Percentiles rank a stretch among this genome's conserved stretches.
Evolutionary conservation across 2,888 invertebrate genomes (phyloP).

Genomic region (Dexiosoma caninum): DNA sequence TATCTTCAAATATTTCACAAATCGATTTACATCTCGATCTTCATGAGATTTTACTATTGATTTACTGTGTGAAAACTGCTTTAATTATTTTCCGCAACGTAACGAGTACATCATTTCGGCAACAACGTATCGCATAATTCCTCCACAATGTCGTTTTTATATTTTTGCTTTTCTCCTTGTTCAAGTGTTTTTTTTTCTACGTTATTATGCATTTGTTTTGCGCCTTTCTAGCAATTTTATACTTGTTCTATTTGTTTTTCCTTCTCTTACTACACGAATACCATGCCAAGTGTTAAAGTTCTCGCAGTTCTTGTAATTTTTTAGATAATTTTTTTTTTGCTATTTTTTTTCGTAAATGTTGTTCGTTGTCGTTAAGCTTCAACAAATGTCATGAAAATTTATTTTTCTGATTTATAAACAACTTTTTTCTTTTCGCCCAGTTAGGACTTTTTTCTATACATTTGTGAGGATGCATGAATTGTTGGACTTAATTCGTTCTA

Average conservation of each 20-base stretch:
- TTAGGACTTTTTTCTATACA: background rate
- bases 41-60: too few relatives aligned
- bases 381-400: conserved; percentile 48
- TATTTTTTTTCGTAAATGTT: conserved; percentile 64
- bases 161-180: background rate
- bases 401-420: conserved; percentile 18
- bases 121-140: conserved; percentile 22
- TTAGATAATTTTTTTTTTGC: conserved; percentile 63
- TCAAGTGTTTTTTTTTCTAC: background rate
- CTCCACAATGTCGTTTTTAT: background rate
- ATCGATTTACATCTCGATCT: too few relatives aligned
- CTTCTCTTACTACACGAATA: conserved; percentile 9
- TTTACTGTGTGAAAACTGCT: too few relatives aligned
- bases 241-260: conserved; percentile 35
- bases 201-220: conserved; percentile 45
- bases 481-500: conserved; percentile 20
- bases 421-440: conserved; percentile 1
- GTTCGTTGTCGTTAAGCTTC: conserved; percentile 45
- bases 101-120: background rate
- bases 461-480: conserved; percentile 50
- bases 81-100: too few relatives aligned
- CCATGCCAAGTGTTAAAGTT: conserved; percentile 60
- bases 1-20: too few relatives aligned
- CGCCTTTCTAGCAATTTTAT: conserved; percentile 14
- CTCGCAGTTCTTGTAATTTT: conserved; percentile 69